Conservation (phyloP, 2,113 vertebrate species). For the Himantopus leucocephalus region DNA sequence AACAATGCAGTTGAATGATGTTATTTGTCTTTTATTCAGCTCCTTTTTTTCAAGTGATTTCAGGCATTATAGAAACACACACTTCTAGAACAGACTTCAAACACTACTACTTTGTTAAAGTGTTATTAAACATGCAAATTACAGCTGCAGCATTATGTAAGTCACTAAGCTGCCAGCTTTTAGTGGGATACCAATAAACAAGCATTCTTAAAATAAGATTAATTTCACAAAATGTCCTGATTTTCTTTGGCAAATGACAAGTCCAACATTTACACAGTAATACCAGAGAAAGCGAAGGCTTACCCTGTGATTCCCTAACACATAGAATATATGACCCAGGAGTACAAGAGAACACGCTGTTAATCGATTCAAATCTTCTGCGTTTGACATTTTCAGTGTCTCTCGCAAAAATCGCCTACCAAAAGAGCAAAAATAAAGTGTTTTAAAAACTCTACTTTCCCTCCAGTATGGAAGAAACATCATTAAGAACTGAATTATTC, state of each 20-base stretch:
- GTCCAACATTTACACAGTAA: not conserved
- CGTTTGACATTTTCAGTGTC: slow-evolving; percentile 98
- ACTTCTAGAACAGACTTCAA: not conserved
- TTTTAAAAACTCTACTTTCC: not conserved
- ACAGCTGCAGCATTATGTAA: not conserved
- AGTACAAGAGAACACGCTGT: slow-evolving; percentile 96
- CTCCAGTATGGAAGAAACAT: not conserved
- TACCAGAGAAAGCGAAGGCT: not conserved
- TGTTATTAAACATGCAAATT: not conserved
- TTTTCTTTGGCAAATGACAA: not conserved
- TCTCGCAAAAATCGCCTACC: slow-evolving; percentile 92
- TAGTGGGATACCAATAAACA: too few relatives aligned
- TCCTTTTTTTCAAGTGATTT: not conserved
- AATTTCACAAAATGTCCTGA: not conserved
- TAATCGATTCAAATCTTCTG: slow-evolving; percentile 94
- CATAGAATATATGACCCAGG: slow-evolving; percentile 97
- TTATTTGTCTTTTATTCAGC: not conserved
- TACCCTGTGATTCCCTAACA: slow-evolving; percentile 96
- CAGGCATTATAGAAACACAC: not conserved
- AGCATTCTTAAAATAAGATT: not conserved
- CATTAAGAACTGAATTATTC: not conserved
- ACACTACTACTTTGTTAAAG: not conserved
- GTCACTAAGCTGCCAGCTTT: not conserved
- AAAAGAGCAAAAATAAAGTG: not conserved
- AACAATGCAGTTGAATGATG: not conserved